Evolutionary conservation across 2,113 vertebrate genomes (phyloP), one percentile per base, ranked within the genome.

Genomic region (Acanthochromis polyacanthus): DNA sequence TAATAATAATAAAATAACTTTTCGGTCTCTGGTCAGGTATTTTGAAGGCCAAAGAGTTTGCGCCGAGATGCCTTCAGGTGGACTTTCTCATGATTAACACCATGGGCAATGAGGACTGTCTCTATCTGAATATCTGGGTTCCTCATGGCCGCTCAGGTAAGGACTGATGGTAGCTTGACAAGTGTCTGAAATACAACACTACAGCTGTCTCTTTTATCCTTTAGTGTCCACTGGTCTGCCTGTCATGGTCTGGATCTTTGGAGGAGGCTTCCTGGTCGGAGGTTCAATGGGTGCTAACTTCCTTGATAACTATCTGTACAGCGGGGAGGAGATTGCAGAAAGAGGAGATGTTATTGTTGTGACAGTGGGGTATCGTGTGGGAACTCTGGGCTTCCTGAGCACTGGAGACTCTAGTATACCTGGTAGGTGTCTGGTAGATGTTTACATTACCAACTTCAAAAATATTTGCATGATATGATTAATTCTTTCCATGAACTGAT

Each of bases 111-210:
- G 95, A 98, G 69, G 97, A 99, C 83, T 99, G 97, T 84, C 96
- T 99, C 2, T 98, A 98, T 75, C 96, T 99, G 16, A 99, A 99
- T 90, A 95, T 99, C 85, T 99, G 98, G 98, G 78, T 99, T 59
- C 97, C 98, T 77, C 97, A 99, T 25, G 90, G 81, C 19, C 74
- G 3, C 23, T 85, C 14, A 81, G 45, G 94, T 93, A 90, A 75
- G 15, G 3, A 30, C 58, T 68, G 25, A 46, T 2, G 55, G 3
- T 46, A 28, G 20, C 3, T 12, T 2, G 9, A 8, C 20, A 25
- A 4, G 3, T 16, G 1, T 38, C 7, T 36, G 43, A 22, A 8
- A 38, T 2, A 46, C 16, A 48, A 10, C 5, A 25, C 45, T 10
- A 9, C 19, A 45, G 51, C 5, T 10, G 16, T 36, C 2, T 45